Base-by-base conservation (phyloP, 2,113 vertebrate species). In the Arothron firmamentum region DNA sequence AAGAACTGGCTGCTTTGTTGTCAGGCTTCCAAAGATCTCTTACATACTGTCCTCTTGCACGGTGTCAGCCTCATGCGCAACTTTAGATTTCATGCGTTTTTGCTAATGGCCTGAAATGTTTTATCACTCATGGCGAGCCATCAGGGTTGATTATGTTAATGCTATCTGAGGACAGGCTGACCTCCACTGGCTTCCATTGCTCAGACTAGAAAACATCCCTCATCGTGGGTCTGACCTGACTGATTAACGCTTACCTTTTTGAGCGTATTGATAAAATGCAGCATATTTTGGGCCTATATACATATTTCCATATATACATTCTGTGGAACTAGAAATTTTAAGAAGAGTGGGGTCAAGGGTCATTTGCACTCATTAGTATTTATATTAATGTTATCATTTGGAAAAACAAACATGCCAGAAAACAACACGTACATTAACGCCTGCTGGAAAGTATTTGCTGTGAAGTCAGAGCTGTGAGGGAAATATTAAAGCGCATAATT, bases 1-100 rank as follows among this genome's bases (percentile, higher is more conserved):
- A 83, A 78, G 76, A 78, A 61, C 72, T 72, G 65, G 42, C 67
- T 66, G 63, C 57, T 76, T 70, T 47, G 66, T 74, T 72, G 71
- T 69, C 65, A 59, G 64, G 72, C 67, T 72, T 56, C 78, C 67
- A 75, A 62, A 85, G 74, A 70, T 42, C 70, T 77, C 56, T 46
- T 23, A 71, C 64, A 65, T 41, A 12, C 18, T 55, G 45, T 84
- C 75, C 57, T 74, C 34, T 65, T 31, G 6, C 56, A 48, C 61
- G 19, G 21, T 67, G 72, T 83, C 66, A 55, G 9, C 66, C 59
- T 52, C 34, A 59, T 53, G 60, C 51, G 50, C 43, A 57, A 19
- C 28, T 69, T 65, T 18, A 48, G 41, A 59, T 74, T 71, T 72
- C 42, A 47, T 55, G 52, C n/a, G 18, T 46, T 59, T 70, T 59